Evolutionary conservation across 1,140 invertebrate genomes (phyloP), one percentile per base, ranked within the genome.

Genomic region (Bombus vancouverensis): DNA sequence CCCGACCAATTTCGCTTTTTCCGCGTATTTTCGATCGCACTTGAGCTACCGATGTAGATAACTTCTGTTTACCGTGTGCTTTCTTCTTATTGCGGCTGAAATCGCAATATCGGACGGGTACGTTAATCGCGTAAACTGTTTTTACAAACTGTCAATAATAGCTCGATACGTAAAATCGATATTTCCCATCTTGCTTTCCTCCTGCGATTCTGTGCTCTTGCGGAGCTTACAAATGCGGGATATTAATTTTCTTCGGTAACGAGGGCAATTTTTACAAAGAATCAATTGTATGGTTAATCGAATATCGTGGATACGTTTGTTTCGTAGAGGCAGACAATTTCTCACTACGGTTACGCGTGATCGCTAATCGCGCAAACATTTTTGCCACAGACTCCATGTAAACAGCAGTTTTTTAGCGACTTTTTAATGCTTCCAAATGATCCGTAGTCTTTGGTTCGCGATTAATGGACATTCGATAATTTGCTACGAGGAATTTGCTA

Each of bases 341-440:
- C 15, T 78, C 74, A 28, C 10, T 15, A 13, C 25, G 22, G 18
- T 39, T 53, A 15, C 57, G 39, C 81, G 66, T n/a, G 72, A 42
- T 75, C 32, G 25, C 2, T 25, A 37, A 65, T 65, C 81, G 34
- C 22, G 42, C 2, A 8, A 65, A 73, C 32, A 13, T 34, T 12
- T 0, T 28, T 42, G 15, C n/a, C 22, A 13, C n/a, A 10, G 9
- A 6, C 0, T 28, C 34, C 0, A 59, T 0, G 34, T 37, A 32
- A 34, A n/a, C 25, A 13, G 22, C 37, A 28, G 39, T 28, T 25
- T 34, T 34, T 25, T 3, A 62, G 47, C 18, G 47, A n/a, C 28
- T 62, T 62, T 62, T 62, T 62, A 3, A 62, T 0, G 10, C 59
- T 22, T 18, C 1, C 47, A 6, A 53, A 53, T 22, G 47, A 18